These are phyloP conservation scores for Hepsetus odoe DNA, from an alignment of 2,113 vertebrate species.

Conservation along the genomic window DNA sequence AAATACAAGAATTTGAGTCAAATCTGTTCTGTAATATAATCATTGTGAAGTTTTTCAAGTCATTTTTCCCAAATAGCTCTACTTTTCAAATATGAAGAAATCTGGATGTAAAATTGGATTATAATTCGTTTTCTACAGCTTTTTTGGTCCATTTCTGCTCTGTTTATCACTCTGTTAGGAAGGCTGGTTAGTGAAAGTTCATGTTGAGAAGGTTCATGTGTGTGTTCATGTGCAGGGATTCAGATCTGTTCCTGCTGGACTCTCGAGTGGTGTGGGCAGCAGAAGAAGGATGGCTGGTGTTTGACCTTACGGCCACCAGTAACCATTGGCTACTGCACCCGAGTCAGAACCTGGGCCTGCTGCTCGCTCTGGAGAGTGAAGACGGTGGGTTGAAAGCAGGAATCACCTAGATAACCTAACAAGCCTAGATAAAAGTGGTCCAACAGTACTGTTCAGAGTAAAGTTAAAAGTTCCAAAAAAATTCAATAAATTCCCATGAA, in stretches of 20 bases:
- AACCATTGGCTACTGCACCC: constrained; percentile 93
- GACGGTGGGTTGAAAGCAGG: constrained; percentile 78
- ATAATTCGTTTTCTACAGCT: no score
- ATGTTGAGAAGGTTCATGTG: not conserved
- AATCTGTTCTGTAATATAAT: no score
- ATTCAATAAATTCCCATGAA: no score
- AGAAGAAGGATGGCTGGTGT: constrained; percentile 95
- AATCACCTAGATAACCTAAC: not conserved
- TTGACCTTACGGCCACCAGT: constrained; percentile 91
- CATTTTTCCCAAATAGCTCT: no score
- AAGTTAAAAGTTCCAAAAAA: no score
- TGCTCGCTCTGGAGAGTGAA: constrained; percentile 83
- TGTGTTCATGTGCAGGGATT: constrained; percentile 75
- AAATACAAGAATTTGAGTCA: no score
- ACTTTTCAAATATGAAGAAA: no score
- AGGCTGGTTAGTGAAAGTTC: not conserved
- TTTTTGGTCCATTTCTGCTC: no score
- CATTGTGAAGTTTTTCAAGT: no score
- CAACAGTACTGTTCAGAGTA: not conserved
- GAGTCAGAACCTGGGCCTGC: constrained; percentile 89
- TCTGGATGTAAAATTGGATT: no score
- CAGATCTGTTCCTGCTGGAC: constrained; percentile 88
- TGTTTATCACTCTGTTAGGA: no score
- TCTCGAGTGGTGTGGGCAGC: constrained; percentile 88
- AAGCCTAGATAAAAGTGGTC: no score